Evolutionary conservation across 23 tunicate species (phyloP).

Genomic region (Aplidium turbinatum): DNA sequence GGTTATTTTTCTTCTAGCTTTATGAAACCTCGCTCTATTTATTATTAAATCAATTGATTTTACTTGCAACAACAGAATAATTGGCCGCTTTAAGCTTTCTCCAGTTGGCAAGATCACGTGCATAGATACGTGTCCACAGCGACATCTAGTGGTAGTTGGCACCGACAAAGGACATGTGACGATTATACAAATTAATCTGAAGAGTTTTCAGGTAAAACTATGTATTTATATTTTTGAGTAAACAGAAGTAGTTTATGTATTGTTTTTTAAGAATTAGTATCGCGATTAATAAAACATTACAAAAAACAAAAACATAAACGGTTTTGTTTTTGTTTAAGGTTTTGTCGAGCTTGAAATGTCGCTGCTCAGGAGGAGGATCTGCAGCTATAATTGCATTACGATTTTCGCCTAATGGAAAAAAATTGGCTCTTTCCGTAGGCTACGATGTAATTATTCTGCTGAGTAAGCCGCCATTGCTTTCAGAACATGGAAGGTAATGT

Average conservation of each 20-base stretch:
- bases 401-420: conserved; percentile 68
- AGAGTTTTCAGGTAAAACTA: conserved; percentile 58
- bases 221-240: not conserved
- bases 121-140: conserved; percentile 45
- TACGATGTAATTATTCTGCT: conserved; percentile 45
- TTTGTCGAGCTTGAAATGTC: conserved; percentile 14
- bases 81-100: conserved; percentile 44
- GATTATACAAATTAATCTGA: conserved; percentile 21
- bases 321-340: conserved; percentile 26
- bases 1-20: no score
- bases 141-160: conserved; percentile 57
- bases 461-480: conserved; percentile 10
- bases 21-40: no score
- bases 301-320: not conserved
- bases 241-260: not conserved
- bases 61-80: conserved; percentile 19
- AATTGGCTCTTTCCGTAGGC: conserved; percentile 56
- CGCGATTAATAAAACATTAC: not conserved
- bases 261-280: not conserved
- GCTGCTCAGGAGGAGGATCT: conserved; percentile 34
- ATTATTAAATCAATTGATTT: not conserved
- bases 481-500: conserved; percentile 60
- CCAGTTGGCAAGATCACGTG: conserved; percentile 38
- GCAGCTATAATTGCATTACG: conserved; percentile 15
- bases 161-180: conserved; percentile 41